Conservation (phyloP, 2,888 invertebrate species). For the Myathropa florea region DNA sequence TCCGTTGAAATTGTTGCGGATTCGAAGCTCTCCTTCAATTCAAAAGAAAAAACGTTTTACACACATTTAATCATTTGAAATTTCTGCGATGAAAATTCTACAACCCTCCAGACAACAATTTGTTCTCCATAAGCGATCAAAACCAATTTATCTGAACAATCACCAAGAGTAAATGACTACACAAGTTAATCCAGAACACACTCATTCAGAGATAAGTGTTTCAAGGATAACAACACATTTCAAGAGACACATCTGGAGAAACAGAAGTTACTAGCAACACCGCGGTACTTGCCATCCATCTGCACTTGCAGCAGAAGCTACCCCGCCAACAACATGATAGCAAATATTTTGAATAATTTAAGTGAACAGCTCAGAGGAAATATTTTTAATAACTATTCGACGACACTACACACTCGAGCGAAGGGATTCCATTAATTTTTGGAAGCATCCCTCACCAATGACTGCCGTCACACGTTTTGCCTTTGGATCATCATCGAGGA, state of each 20-base stretch:
- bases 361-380: slow-evolving; percentile 23
- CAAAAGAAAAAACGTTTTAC: no score
- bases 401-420: neutral
- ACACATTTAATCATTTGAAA: no score
- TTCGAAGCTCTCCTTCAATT: no score
- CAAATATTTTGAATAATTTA: slow-evolving; percentile 56
- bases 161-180: neutral
- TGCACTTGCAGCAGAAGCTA: neutral
- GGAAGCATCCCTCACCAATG: neutral
- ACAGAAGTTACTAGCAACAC: neutral
- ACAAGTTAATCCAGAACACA: slow-evolving; percentile 4
- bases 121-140: neutral
- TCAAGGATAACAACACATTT: neutral
- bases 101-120: neutral
- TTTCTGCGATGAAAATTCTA: no score
- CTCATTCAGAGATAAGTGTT: neutral
- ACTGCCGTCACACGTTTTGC: neutral
- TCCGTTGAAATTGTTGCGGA: no score
- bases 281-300: neutral
- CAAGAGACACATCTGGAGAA: neutral
- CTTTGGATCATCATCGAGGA: slow-evolving; percentile 16
- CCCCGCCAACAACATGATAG: slow-evolving; percentile 18
- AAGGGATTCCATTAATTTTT: slow-evolving; percentile 42
- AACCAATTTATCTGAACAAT: slow-evolving; percentile 5
- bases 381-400: slow-evolving; percentile 38